These are phyloP conservation scores for Chouioia cunea DNA, from an alignment of 2,888 invertebrate genomes.

Conservation along the genomic window DNA sequence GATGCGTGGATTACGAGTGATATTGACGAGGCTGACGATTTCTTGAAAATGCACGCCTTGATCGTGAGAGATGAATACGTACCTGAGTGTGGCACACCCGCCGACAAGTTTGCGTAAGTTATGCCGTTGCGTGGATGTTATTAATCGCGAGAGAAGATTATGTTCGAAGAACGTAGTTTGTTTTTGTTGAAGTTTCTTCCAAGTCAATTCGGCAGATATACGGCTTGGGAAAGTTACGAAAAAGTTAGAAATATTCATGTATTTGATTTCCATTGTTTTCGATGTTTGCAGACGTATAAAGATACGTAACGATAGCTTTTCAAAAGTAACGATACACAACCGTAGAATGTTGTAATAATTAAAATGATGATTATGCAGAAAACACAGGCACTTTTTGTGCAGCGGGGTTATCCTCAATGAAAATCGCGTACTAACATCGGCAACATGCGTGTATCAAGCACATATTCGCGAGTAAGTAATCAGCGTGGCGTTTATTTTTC, in stretches of 20 bases:
- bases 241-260: too few relatives aligned
- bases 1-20: slow-evolving; percentile 49
- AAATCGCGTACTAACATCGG: slow-evolving; percentile 52
- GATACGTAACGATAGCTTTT: too few relatives aligned
- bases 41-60: slow-evolving; percentile 53
- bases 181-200: background rate
- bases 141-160: background rate
- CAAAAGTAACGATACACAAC: background rate
- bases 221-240: background rate
- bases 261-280: too few relatives aligned
- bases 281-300: too few relatives aligned
- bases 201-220: background rate
- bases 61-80: slow-evolving; percentile 54
- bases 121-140: too few relatives aligned
- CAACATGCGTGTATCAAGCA: slow-evolving; percentile 53
- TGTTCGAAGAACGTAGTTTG: background rate
- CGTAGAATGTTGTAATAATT: slow-evolving; percentile 8
- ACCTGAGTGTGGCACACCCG: slow-evolving; percentile 49
- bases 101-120: slow-evolving; percentile 52
- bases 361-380: slow-evolving; percentile 39
- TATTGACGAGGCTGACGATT: slow-evolving; percentile 27
- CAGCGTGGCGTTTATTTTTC: background rate
- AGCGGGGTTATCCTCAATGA: slow-evolving; percentile 52
- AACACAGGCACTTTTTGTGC: slow-evolving; percentile 55
- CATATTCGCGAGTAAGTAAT: slow-evolving; percentile 52